Conservation (phyloP, 2,888 invertebrate species). For the Xestia rhomboidea region DNA sequence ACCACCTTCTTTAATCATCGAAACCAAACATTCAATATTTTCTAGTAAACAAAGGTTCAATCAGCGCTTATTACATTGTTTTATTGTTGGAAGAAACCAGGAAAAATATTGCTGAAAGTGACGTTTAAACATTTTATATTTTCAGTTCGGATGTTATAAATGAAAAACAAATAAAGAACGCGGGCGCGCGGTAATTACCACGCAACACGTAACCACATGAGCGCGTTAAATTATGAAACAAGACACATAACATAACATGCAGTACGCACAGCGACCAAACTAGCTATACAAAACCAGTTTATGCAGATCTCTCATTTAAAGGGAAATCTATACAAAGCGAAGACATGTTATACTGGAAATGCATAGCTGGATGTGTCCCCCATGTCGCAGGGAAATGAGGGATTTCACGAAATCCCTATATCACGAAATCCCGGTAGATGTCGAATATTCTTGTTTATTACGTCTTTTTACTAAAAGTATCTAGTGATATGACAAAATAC, state of each 20-base stretch:
- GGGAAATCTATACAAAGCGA: background rate
- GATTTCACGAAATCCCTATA: no score
- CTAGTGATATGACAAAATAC: no score
- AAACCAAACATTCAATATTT: conserved; percentile 43
- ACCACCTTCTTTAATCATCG: conserved; percentile 43
- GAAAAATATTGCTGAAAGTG: conserved; percentile 7
- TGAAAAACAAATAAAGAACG: conserved; percentile 66
- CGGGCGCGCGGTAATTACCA: conserved; percentile 56
- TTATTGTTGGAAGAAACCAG: conserved; percentile 20
- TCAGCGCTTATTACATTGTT: conserved; percentile 16
- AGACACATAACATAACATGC: conserved; percentile 25
- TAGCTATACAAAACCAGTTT: background rate
- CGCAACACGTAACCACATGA: conserved; percentile 51
- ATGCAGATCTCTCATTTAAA: no score
- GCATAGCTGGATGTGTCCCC: no score
- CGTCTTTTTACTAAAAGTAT: no score
- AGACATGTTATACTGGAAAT: no score
- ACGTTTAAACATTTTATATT: conserved; percentile 8
- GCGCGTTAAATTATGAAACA: conserved; percentile 61
- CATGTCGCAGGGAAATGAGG: no score
- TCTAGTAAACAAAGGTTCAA: conserved; percentile 31
- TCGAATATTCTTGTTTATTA: no score
- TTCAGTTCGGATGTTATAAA: conserved; percentile 54
- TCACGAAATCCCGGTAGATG: no score
- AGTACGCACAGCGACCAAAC: background rate